Percentiles rank a stretch among this genome's conserved stretches.
Evolutionary conservation across 2,113 vertebrate species (phyloP).

Genomic region (Cathartes aura): DNA sequence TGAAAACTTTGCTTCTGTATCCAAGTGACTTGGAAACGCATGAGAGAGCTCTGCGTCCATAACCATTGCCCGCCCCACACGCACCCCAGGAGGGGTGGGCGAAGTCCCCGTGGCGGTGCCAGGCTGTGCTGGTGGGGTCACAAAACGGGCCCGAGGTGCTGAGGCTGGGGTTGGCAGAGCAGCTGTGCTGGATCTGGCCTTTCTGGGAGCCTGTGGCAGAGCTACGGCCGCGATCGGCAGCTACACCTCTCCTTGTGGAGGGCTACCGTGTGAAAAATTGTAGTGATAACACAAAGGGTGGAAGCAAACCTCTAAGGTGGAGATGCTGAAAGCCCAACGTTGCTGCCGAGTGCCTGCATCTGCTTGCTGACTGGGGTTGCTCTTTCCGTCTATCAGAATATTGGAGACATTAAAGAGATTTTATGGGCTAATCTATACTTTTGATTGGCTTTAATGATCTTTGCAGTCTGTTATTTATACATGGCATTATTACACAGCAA

Average conservation of each 20-base stretch:
- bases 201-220: neutral
- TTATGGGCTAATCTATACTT: slow-evolving; percentile 35
- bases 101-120: accelerated
- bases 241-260: neutral
- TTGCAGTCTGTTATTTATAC: slow-evolving; percentile 8
- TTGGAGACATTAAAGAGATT: neutral
- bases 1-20: neutral
- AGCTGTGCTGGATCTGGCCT: neutral
- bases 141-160: neutral
- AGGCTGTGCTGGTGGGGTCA: neutral
- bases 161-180: neutral
- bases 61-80: accelerated
- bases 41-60: neutral
- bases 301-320: neutral
- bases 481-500: neutral
- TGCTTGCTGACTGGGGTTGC: neutral
- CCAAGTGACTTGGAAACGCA: neutral
- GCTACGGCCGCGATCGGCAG: accelerated
- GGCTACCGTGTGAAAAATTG: neutral
- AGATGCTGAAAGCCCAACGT: neutral
- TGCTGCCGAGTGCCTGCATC: neutral
- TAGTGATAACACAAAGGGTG: accelerated
- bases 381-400: neutral
- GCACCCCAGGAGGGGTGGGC: neutral
- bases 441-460: slow-evolving; percentile 56